phyloP scores from a whole-genome alignment of 2,113 vertebrate species.

The Otolemur garnettii region DNA sequence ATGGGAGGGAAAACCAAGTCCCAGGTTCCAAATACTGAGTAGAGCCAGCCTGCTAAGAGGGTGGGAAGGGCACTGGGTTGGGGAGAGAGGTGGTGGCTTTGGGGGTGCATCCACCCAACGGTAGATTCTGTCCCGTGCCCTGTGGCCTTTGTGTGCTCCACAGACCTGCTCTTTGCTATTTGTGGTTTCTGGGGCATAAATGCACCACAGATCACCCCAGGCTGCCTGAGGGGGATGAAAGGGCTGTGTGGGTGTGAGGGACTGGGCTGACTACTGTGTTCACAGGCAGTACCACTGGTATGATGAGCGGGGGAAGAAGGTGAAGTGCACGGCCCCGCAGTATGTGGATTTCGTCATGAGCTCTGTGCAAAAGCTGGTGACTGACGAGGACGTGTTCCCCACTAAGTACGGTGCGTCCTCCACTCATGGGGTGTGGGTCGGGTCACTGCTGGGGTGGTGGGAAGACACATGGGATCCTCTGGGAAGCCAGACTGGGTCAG shows the following conservation, averaged over 20 bases:
- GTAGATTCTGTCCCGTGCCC: neutral
- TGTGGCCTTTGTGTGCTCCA: neutral
- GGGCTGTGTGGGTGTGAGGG: neutral
- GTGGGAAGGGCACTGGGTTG: neutral
- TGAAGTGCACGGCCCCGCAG: conserved; percentile 98
- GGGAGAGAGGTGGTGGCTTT: neutral
- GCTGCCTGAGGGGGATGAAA: neutral
- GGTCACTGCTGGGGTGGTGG: neutral
- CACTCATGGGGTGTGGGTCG: neutral
- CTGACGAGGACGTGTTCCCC: conserved; percentile 98
- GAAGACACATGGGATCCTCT: neutral
- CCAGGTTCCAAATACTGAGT: too few species aligned
- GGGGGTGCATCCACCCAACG: neutral
- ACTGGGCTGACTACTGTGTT: conserved; percentile 13
- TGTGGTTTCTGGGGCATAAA: too few species aligned
- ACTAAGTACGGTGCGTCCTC: conserved; percentile 96
- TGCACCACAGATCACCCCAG: neutral
- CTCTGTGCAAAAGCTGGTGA: conserved; percentile 98
- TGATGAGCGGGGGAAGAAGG: conserved; percentile 98
- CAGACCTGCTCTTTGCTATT: too few species aligned
- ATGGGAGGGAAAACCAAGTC: too few species aligned
- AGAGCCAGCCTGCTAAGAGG: neutral
- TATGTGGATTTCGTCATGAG: conserved; percentile 99
- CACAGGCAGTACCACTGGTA: conserved; percentile 99
- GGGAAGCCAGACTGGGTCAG: neutral